Base-by-base conservation (phyloP, 2,888 invertebrate genomes). In the Autographa gamma region DNA sequence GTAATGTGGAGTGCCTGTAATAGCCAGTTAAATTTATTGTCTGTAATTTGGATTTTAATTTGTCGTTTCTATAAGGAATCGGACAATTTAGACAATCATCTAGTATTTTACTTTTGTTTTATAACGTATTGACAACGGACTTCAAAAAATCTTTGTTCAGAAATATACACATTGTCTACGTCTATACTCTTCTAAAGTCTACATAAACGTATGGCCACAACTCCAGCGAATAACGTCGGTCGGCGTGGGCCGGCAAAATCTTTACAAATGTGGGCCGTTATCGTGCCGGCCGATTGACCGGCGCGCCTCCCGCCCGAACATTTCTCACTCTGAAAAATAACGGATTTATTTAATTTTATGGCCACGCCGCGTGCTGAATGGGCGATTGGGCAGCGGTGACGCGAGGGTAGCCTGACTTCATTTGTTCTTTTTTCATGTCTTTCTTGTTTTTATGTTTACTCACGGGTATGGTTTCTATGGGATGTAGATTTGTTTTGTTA, bases 271-370 rank as follows among this genome's bases (percentile, higher is more conserved):
- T 91, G 91, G 80, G 89, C 89, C 91, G 94, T 94, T 95, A 95
- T 95, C 95, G 94, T 88, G 83, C 88, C 88, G 92, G 86, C 93
- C 94, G 94, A 95, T 94, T 95, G 95, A 95, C 94, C 94, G 93
- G 89, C 86, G 89, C 86, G 83, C 81, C 78, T 79, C 70, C 74
- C 78, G 79, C 83, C 90, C 90, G 88, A 86, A 86, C 90, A 92
- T 93, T 92, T 91, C 93, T 93, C 93, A 93, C 93, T 90, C 92
- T 95, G 95, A 95, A 95, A 95, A 95, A 95, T 95, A 93, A 94
- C 94, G 94, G 95, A 93, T 95, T 95, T 95, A 95, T 94, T 95
- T 94, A 95, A 95, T 95, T 95, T 95, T 95, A 95, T 95, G 93
- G 93, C 91, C 91, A 77, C 85, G 92, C 94, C 92, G 92, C 95